Conservation (phyloP, 2,888 invertebrate genomes). For the Therioaphis trifolii region DNA sequence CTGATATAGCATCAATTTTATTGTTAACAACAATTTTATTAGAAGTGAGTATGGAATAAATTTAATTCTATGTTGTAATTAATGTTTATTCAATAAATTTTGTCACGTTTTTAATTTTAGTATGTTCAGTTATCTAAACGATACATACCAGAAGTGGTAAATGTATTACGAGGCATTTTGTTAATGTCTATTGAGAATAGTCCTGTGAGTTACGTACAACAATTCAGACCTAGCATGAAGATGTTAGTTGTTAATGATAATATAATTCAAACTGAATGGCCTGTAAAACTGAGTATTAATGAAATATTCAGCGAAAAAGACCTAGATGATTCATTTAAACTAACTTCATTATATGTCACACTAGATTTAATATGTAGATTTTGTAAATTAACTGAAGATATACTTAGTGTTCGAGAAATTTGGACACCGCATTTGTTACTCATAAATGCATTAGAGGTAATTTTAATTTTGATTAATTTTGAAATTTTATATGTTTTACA, state of each 20-base stretch:
- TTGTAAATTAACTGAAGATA: slow-evolving; percentile 39
- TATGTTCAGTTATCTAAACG: slow-evolving; percentile 83
- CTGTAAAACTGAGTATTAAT: slow-evolving; percentile 39
- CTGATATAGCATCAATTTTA: slow-evolving; percentile 81
- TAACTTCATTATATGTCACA: slow-evolving; percentile 45
- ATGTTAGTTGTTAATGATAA: slow-evolving; percentile 11
- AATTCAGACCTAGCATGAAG: slow-evolving; percentile 47
- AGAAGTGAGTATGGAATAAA: slow-evolving; percentile 73
- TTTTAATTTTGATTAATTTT: slow-evolving; percentile 28
- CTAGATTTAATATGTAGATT: slow-evolving; percentile 52
- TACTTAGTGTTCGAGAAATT: slow-evolving; percentile 53
- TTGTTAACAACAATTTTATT: slow-evolving; percentile 79
- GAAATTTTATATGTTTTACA: not conserved
- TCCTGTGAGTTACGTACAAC: slow-evolving; percentile 35
- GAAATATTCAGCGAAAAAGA: slow-evolving; percentile 52
- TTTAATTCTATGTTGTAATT: not conserved
- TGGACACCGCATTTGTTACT: slow-evolving; percentile 50
- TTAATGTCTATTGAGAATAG: slow-evolving; percentile 73
- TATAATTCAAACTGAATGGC: slow-evolving; percentile 17
- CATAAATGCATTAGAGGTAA: slow-evolving; percentile 50
- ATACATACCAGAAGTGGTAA: slow-evolving; percentile 82
- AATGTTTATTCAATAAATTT: not conserved
- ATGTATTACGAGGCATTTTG: slow-evolving; percentile 82
- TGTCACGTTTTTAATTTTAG: slow-evolving; percentile 70
- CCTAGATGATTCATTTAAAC: slow-evolving; percentile 68